Conservation (phyloP, 2,888 invertebrate species). For the Lasioglossum marginatum region DNA sequence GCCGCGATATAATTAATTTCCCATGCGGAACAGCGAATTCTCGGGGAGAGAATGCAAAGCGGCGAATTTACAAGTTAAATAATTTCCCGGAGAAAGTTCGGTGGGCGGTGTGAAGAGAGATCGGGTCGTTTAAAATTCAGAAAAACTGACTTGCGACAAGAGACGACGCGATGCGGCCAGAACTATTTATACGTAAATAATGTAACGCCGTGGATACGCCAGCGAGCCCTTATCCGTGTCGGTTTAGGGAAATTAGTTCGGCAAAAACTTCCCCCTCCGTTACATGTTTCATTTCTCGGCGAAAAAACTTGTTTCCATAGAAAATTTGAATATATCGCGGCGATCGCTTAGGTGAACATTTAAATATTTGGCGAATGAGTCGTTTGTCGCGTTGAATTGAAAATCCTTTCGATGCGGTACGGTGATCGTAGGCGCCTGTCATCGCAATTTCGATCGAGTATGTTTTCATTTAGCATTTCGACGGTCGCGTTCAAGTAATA, state of each 20-base stretch:
- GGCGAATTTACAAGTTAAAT: conserved; percentile 53
- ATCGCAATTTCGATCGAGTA: neutral
- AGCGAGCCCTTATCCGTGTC: conserved; percentile 54
- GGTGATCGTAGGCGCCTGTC: neutral
- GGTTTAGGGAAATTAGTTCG: conserved; percentile 66
- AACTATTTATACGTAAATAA: conserved; percentile 60
- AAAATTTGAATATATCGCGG: neutral
- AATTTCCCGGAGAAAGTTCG: conserved; percentile 40
- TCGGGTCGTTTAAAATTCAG: conserved; percentile 45
- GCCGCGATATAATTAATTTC: conserved; percentile 14
- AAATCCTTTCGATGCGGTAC: neutral
- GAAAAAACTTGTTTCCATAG: conserved; percentile 32
- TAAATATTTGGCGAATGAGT: neutral
- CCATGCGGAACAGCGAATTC: neutral
- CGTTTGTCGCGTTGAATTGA: neutral
- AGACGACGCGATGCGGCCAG: neutral
- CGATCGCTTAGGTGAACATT: neutral
- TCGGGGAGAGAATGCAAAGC: conserved; percentile 43
- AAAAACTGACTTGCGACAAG: conserved; percentile 10
- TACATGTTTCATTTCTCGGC: conserved; percentile 53
- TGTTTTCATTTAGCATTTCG: neutral
- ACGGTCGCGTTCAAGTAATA: neutral
- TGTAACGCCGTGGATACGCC: conserved; percentile 36
- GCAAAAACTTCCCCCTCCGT: conserved; percentile 30
- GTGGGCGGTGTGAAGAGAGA: neutral